A percentile compares a stretch with the other conserved stretches of the same genome.
Conservation (phyloP, 1,140 invertebrate genomes). For the Hyposmocoma kahamanoa region DNA sequence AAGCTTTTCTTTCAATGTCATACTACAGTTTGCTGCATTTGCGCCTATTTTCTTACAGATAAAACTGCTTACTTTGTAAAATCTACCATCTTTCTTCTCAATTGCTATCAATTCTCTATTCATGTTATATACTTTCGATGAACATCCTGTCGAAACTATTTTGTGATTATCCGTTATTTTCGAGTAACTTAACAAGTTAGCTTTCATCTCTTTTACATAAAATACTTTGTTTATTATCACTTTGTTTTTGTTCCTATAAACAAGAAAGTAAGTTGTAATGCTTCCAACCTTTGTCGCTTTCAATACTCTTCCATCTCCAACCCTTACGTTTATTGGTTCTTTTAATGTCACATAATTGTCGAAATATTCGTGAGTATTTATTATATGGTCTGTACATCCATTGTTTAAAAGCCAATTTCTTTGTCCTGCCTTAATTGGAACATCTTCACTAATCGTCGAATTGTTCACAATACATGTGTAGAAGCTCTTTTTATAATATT, state of each 20-base stretch:
- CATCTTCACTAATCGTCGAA: slow-evolving; percentile 5
- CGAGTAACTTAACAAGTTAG: slow-evolving; percentile 35
- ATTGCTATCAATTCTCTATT: slow-evolving; percentile 24
- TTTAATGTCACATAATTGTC: slow-evolving; percentile 32
- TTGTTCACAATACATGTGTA: not conserved
- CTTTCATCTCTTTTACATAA: slow-evolving; percentile 30
- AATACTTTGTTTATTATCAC: slow-evolving; percentile 33
- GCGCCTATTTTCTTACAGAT: slow-evolving; percentile 21
- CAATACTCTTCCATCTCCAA: slow-evolving; percentile 24
- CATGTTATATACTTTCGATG: slow-evolving; percentile 25
- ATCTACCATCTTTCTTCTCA: slow-evolving; percentile 25
- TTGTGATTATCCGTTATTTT: slow-evolving; percentile 27
- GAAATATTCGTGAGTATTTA: slow-evolving; percentile 45
- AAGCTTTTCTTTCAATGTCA: slow-evolving; percentile 35
- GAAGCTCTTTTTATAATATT: too few relatives aligned
- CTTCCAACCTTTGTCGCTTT: slow-evolving; percentile 42
- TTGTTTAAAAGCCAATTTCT: slow-evolving; percentile 46
- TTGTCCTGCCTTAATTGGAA: slow-evolving; percentile 18
- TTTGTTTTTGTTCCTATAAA: slow-evolving; percentile 19
- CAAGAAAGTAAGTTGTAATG: slow-evolving; percentile 20
- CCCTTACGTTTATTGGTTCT: slow-evolving; percentile 30
- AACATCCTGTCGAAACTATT: slow-evolving; percentile 25
- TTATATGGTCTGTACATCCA: slow-evolving; percentile 49
- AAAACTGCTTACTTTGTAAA: slow-evolving; percentile 31
- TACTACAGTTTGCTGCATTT: slow-evolving; percentile 12